Evolutionary conservation across 2,113 vertebrate species (phyloP), one percentile per base, ranked within the genome.

Genomic region (Capreolus pygargus): DNA sequence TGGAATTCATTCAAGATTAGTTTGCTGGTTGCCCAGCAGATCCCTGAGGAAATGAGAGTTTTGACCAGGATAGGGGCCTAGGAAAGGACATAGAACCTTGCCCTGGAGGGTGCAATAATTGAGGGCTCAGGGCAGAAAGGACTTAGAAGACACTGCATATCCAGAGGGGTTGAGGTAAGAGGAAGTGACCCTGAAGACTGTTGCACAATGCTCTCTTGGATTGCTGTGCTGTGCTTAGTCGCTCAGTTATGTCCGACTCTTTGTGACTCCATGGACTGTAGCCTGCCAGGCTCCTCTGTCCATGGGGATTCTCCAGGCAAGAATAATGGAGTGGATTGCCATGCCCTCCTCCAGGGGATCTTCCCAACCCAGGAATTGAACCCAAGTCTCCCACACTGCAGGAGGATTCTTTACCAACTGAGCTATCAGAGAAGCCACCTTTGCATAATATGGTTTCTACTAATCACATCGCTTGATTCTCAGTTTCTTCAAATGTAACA

Each of bases 1-100:
- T 91, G 55, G 84, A 91, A 85, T 43, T n/a, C 36, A 83, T 89
- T 97, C 93, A 91, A 96, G 78, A 98, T 90, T 92, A 92, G 84
- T 78, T 84, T 90, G 78, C 36, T 79, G 27, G 60, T 58, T 86
- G 25, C 47, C 58, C 23, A 61, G 70, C 60, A 64, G 36, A 11
- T 78, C 87, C 92, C 39, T 74, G 17, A 89, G 64, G 83, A 43
- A 86, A 89, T 57, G 58, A 79, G 90, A 50, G 36, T 96, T 97
- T 92, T 87, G 86, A 89, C 27, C 36, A 13, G 43, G 30, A 67
- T 17, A 13, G 25, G 30, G 55, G 25, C 36, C 88, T 76, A 82
- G 91, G 81, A 86, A 96, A 92, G 60, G 45, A 52, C 19, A 28
- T 4, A 61, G 36, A 50, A 4, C 25, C 6, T 54, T 36, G 45